Evolutionary conservation across 2,113 vertebrate genomes (phyloP).

Genomic region (Chlorocebus sabaeus): DNA sequence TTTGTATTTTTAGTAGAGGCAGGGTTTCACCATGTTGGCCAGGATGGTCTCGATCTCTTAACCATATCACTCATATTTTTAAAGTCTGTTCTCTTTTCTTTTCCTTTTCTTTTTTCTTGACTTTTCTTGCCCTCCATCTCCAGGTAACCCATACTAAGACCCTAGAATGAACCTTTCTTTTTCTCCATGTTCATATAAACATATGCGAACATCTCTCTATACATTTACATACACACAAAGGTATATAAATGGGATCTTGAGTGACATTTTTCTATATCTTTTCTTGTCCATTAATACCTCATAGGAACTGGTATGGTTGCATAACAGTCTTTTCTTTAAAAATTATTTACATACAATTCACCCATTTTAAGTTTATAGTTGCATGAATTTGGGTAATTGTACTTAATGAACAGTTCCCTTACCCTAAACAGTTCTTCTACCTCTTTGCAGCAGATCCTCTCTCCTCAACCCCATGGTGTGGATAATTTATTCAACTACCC

Average conservation of each 20-base stretch:
- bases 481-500: neutral
- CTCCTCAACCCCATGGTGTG: neutral
- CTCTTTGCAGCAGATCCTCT: neutral
- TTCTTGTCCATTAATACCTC: neutral
- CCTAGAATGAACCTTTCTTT: neutral
- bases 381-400: neutral
- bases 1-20: too few relatives aligned
- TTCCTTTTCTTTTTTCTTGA: neutral
- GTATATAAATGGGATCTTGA: neutral
- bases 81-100: neutral
- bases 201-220: neutral
- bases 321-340: neutral
- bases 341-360: neutral
- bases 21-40: too few relatives aligned
- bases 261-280: neutral
- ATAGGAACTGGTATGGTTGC: neutral
- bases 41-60: neutral
- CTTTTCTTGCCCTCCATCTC: neutral
- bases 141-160: neutral
- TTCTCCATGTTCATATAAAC: neutral
- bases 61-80: neutral
- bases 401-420: neutral
- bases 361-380: neutral
- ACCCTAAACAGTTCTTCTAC: neutral
- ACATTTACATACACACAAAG: neutral